Evolutionary conservation across 2,113 vertebrate genomes (phyloP).

Genomic region (Osmerus eperlanus): DNA sequence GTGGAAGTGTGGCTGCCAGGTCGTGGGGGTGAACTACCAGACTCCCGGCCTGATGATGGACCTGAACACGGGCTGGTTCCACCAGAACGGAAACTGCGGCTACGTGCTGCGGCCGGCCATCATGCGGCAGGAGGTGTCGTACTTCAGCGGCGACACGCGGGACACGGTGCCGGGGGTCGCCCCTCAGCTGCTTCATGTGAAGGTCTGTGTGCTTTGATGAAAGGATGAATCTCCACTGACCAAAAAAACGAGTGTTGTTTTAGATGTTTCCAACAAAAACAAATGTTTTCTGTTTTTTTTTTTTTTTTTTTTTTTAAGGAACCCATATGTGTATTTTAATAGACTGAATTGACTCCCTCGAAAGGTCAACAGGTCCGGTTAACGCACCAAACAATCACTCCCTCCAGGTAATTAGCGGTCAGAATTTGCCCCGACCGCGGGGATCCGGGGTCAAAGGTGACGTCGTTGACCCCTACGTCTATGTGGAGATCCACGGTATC

Average conservation of each 20-base stretch:
- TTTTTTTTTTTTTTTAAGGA: too few relatives aligned
- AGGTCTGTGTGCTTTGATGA: conserved; percentile 40
- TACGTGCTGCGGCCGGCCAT: conserved; percentile 89
- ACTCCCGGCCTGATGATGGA: conserved; percentile 95
- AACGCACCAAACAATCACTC: background rate
- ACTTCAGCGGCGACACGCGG: conserved; percentile 89
- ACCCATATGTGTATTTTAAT: too few relatives aligned
- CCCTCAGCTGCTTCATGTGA: conserved; percentile 86
- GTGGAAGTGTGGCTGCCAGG: conserved; percentile 94
- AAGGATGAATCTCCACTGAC: background rate
- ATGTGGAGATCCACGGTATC: conserved; percentile 93
- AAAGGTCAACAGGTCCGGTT: background rate
- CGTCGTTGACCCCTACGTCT: conserved; percentile 91
- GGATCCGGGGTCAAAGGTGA: conserved; percentile 92
- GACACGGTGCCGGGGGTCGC: conserved; percentile 91
- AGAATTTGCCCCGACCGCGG: conserved; percentile 90
- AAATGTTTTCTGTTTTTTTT: too few relatives aligned
- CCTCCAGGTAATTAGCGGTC: conserved; percentile 89
- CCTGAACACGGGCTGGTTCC: conserved; percentile 91
- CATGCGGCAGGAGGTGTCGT: conserved; percentile 93
- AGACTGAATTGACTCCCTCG: background rate
- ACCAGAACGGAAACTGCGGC: conserved; percentile 90
- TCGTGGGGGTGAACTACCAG: conserved; percentile 94
- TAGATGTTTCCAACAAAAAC: too few relatives aligned
- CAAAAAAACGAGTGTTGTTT: background rate